Base-by-base conservation (phyloP, 2,797 vertebrate genomes). In the Enteromius paludinosus region DNA sequence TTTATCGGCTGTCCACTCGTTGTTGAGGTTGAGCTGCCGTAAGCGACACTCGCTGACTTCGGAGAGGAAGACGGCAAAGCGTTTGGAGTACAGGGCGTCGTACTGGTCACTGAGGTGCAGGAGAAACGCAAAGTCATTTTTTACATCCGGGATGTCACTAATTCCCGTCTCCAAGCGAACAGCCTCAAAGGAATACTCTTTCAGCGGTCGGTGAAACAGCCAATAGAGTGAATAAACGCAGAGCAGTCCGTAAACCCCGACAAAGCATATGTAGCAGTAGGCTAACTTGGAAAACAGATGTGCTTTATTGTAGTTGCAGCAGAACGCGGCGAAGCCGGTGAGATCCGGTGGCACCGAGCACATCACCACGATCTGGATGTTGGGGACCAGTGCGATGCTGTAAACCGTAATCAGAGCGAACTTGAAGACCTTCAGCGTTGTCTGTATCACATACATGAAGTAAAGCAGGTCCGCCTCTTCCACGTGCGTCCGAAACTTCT, bases 101-200 rank as follows among this genome's bases (percentile, higher is more conserved):
- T 98, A 98, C 75, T 97, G 95, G 87, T 98, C 96, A 2, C 96
- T 95, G 38, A 98, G 95, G 89, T 98, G 96, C 61, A 98, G 88
- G 65, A 98, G 96, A 92, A 98, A 98, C 0, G 97, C 97, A 74
- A 98, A 97, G 87, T 98, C 97, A 0, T 98, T 98, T 79, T 95
- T 96, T 18, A 98, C 95, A 0, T 98, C 97, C 0, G 97, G 97
- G 70, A 98, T 97, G 90, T 98, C 97, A 0, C 93, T 93, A 77
- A 98, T 96, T 47, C 96, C 96, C 0, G 96, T 97, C 89, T 98
- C 97, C 76, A 97, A 91, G 3, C 96, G 90, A 30, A 96, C 96
- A 0, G 94, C 93, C 9, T 96, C 94, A 72, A 97, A 98, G 15
- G 95, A 97, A 68, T 97, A 97, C 68, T 94, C 94, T 85, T 96